These are phyloP conservation scores for Porites evermanni DNA, from an alignment of 92 coral and sea anemone genomes.

Conservation along the genomic window DNA sequence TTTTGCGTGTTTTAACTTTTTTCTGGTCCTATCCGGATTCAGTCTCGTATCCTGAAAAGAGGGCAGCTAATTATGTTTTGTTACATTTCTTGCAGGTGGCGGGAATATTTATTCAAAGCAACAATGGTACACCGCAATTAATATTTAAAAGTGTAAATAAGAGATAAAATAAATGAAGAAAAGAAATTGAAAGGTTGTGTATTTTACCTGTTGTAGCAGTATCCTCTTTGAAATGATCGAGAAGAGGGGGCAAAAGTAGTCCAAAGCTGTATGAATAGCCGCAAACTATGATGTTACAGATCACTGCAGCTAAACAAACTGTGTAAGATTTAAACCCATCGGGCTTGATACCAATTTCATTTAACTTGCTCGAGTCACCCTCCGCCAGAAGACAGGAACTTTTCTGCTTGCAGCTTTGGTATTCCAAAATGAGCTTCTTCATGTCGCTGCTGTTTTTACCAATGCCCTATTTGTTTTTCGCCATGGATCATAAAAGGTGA, in stretches of 20 bases:
- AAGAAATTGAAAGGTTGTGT: neutral
- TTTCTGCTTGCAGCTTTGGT: neutral
- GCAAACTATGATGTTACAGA: constrained; percentile 49
- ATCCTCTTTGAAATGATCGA: constrained; percentile 49
- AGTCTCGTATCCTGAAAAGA: too few species aligned
- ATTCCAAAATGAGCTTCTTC: neutral
- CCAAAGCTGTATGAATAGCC: constrained; percentile 66
- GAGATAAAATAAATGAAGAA: neutral
- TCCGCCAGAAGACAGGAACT: neutral
- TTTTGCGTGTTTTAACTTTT: too few species aligned
- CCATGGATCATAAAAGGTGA: neutral
- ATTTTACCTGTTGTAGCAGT: constrained; percentile 59
- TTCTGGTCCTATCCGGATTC: too few species aligned
- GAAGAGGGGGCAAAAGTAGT: constrained; percentile 54
- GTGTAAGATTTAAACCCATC: constrained; percentile 58
- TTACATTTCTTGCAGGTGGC: constrained; percentile 1
- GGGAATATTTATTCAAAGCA: neutral
- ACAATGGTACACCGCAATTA: neutral
- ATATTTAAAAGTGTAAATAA: neutral
- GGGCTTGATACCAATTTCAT: constrained; percentile 6
- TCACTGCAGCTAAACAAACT: constrained; percentile 49
- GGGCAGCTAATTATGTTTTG: too few species aligned
- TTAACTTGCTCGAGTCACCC: neutral
- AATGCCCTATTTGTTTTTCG: neutral
- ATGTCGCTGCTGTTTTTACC: neutral